phyloP scores from a whole-genome alignment of 2,113 vertebrate genomes.

The Platysteira castanea region DNA sequence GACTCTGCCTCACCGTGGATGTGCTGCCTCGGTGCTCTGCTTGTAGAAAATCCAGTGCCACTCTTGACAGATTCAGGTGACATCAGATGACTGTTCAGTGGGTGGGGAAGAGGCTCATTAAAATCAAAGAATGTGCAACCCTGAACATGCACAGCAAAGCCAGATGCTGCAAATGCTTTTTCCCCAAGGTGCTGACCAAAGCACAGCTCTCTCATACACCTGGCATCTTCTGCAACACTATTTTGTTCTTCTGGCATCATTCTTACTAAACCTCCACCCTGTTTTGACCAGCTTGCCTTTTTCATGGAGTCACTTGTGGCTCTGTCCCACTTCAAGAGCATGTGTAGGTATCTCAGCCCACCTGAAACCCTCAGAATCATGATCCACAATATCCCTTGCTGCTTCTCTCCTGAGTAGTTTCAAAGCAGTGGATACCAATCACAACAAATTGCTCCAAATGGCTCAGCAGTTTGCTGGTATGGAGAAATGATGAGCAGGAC shows the following conservation, averaged over 20 bases:
- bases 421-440: background rate
- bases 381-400: background rate
- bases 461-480: background rate
- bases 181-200: background rate
- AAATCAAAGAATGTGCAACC: background rate
- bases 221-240: background rate
- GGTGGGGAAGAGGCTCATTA: background rate
- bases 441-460: conserved; percentile 17
- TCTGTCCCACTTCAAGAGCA: background rate
- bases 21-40: background rate
- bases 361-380: background rate
- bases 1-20: background rate
- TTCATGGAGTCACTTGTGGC: background rate
- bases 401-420: background rate
- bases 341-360: background rate
- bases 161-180: background rate
- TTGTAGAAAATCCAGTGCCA: background rate
- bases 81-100: background rate
- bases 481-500: conserved; percentile 15
- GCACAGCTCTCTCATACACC: background rate
- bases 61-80: background rate
- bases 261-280: background rate
- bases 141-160: background rate
- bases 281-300: background rate
- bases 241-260: background rate